Conservation (phyloP, 2,888 invertebrate species). For the Pyrocoelia pectoralis region DNA sequence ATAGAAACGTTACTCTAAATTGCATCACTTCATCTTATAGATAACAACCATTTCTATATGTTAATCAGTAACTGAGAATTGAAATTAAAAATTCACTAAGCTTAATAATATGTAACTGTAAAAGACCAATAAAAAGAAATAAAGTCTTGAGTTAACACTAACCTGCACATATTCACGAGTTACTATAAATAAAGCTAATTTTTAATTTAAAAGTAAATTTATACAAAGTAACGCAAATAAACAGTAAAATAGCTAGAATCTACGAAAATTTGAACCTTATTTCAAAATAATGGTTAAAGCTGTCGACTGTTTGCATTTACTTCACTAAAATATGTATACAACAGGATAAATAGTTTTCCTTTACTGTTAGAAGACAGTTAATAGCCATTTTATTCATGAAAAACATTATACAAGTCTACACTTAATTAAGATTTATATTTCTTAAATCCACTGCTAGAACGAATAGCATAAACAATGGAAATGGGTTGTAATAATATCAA, state of each 20-base stretch:
- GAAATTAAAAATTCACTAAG: too few relatives aligned
- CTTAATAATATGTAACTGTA: too few relatives aligned
- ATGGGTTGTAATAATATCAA: constrained; percentile 15
- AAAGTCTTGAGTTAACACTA: too few relatives aligned
- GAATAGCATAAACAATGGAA: constrained; percentile 6
- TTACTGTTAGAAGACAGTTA: constrained; percentile 4
- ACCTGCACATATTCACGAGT: too few relatives aligned
- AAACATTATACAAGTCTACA: constrained; percentile 8
- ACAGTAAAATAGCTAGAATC: background rate
- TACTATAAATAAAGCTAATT: background rate
- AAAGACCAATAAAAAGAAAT: too few relatives aligned
- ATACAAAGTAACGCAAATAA: background rate
- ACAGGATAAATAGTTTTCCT: constrained; percentile 6
- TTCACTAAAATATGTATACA: constrained; percentile 8
- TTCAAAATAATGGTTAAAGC: constrained; percentile 3
- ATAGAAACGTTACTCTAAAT: too few relatives aligned
- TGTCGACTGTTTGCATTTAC: constrained; percentile 11
- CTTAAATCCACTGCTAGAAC: background rate
- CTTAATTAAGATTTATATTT: constrained; percentile 9
- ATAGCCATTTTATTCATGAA: constrained; percentile 10
- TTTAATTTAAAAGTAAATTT: background rate
- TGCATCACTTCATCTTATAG: too few relatives aligned
- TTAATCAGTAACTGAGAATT: too few relatives aligned
- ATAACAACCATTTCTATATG: too few relatives aligned
- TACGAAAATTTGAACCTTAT: background rate